Evolutionary conservation across 2,113 vertebrate species (phyloP).

Genomic region (Anolis sagrei): DNA sequence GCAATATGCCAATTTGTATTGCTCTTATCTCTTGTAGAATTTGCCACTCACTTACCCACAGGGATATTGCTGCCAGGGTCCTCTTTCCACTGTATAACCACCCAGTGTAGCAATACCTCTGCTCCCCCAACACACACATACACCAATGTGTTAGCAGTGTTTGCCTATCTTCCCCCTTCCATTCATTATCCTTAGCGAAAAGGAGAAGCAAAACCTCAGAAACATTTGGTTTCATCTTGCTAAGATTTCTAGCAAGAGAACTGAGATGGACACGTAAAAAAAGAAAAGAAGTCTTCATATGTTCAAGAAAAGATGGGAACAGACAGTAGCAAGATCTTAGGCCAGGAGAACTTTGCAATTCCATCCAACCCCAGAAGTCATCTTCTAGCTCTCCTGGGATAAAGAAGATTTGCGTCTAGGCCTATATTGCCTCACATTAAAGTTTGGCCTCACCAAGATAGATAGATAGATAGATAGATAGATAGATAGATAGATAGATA

Average conservation of each 20-base stretch:
- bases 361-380: neutral
- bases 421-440: neutral
- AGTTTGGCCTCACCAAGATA: neutral
- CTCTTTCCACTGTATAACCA: neutral
- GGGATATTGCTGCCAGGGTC: neutral
- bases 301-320: no score
- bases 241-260: slow-evolving; percentile 7
- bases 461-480: no score
- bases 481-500: no score
- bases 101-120: neutral
- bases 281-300: no score
- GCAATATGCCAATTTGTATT: neutral
- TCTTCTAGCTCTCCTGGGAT: neutral
- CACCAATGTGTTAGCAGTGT: neutral
- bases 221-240: neutral
- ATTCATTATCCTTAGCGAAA: neutral
- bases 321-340: no score
- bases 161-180: neutral
- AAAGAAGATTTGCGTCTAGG: neutral
- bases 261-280: no score
- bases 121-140: no score
- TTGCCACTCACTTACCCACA: neutral
- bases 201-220: neutral
- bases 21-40: neutral
- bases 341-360: no score